Conservation (phyloP, 2,888 invertebrate species). For the Leptura quadrifasciata region DNA sequence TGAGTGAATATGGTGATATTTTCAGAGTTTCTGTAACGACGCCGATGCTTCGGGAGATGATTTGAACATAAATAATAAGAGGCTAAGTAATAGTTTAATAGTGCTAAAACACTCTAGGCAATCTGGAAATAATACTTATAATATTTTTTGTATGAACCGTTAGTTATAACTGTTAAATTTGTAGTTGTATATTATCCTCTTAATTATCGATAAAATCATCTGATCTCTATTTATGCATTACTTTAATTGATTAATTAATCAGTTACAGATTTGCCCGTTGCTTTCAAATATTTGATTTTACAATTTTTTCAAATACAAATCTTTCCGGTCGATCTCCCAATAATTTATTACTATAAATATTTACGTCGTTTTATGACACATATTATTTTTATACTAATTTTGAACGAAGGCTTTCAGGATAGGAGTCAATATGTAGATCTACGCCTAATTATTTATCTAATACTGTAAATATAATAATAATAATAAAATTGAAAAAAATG, state of each 20-base stretch:
- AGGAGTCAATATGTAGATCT: background rate
- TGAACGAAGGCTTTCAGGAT: background rate
- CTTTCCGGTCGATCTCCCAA: background rate
- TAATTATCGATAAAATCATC: background rate
- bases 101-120: no score
- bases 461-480: background rate
- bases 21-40: no score
- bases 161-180: no score
- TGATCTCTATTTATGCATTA: background rate
- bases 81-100: no score
- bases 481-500: background rate
- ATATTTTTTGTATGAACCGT: no score
- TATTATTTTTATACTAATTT: background rate
- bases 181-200: background rate
- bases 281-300: background rate
- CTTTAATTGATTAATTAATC: background rate
- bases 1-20: no score
- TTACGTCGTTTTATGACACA: background rate
- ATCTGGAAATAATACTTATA: no score
- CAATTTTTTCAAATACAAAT: background rate
- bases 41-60: no score
- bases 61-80: no score
- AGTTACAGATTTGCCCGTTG: background rate
- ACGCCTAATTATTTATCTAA: conserved; percentile 8
- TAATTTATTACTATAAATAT: background rate